Evolutionary conservation across 2,113 vertebrate species (phyloP).

Genomic region (Passer montanus): DNA sequence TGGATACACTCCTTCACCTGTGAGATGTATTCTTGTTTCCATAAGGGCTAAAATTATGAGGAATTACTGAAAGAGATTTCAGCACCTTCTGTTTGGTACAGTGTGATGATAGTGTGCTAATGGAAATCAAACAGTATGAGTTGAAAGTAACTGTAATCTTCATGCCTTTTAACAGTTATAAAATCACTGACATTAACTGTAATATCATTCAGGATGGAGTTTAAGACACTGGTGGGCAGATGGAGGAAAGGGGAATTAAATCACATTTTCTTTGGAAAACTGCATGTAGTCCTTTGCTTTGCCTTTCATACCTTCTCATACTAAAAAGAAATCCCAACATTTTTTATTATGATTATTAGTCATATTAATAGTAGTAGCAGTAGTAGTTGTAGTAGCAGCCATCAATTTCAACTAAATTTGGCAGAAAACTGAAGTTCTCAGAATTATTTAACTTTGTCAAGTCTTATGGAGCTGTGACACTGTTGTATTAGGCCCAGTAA

Average conservation of each 20-base stretch:
- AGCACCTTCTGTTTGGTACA: not conserved
- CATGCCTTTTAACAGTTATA: not conserved
- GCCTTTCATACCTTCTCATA: not conserved
- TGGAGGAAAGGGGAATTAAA: not conserved
- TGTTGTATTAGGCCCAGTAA: not conserved
- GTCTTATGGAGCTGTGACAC: not conserved
- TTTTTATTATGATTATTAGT: not conserved
- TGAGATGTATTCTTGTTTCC: not conserved
- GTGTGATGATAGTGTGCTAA: not conserved
- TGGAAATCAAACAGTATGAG: not conserved
- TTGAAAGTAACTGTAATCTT: not conserved
- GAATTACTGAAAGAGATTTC: constrained; percentile 10
- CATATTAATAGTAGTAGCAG: not conserved
- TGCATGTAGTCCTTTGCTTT: not conserved
- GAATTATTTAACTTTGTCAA: not conserved
- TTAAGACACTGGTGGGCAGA: not conserved
- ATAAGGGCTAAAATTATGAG: not conserved
- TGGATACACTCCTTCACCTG: not conserved
- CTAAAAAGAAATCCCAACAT: not conserved
- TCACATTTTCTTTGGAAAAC: not conserved
- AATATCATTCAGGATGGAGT: not conserved
- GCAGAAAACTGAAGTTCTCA: not conserved
- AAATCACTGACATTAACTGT: not conserved
- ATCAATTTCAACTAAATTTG: not conserved
- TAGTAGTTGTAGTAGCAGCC: not conserved